Base-by-base conservation (phyloP, 2,888 invertebrate species). In the Acrobeloides nanus region DNA sequence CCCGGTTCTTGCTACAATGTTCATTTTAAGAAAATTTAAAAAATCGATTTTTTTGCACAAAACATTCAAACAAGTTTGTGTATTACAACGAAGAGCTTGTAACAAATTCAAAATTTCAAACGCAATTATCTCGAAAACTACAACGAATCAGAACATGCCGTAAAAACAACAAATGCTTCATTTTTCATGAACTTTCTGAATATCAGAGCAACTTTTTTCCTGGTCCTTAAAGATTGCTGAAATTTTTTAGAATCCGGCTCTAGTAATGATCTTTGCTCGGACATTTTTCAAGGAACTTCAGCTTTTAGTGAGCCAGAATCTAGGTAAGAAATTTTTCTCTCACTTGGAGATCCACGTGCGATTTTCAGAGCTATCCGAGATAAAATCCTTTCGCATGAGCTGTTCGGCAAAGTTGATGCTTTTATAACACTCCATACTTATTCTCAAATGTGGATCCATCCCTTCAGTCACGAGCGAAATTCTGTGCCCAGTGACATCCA, bases 341-440 rank as follows among this genome's bases (percentile, higher is more conserved):
- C 3, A 8, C 20, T 26, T 40, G 24, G 21, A 10, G 7, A 15
- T 50, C 48, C 40, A n/a, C n/a, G n/a, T n/a, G n/a, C n/a, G n/a
- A n/a, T n/a, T n/a, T n/a, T n/a, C 46, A 51, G 64, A 38, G 69
- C 72, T n/a, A 63, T 73, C 20, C 50, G 70, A 8, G 63, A 73
- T 51, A 62, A 60, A 39, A 49, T 74, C 23, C 41, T 57, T 20
- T 57, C 66, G 5, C 46, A 59, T 1, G 68, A 66, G 41, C 26
- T 72, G 29, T 38, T 50, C 21, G 67, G 70, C 6, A 67, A 66
- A 33, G 52, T 65, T 10, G 69, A 74, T 39, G 72, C 64, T 5
- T 73, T 71, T 50, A 60, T 73, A 21, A 73, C 73, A 6, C 51
- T 73, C 21, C 73, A 73, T 55, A 71, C 73, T 2, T 73, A 73